Conservation (phyloP, 2,113 vertebrate genomes). For the Nanorana parkeri region DNA sequence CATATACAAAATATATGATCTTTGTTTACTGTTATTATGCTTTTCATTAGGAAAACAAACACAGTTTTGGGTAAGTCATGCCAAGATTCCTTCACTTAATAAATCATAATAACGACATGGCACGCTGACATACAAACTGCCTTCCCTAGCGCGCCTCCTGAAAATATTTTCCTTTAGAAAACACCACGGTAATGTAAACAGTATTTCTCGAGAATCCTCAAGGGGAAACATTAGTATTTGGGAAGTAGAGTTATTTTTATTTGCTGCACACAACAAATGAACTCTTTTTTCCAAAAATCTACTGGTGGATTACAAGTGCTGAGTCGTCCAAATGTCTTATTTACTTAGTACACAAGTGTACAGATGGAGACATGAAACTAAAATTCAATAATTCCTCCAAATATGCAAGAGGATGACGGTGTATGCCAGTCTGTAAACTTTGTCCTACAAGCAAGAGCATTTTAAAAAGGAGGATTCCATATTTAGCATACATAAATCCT, state of each 20-base stretch:
- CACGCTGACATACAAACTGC: slow-evolving; percentile 31
- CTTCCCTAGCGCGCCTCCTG: slow-evolving; percentile 29
- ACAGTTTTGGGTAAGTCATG: background rate
- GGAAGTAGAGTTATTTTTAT: slow-evolving; percentile 25
- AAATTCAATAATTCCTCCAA: too few relatives aligned
- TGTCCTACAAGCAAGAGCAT: too few relatives aligned
- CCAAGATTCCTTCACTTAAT: slow-evolving; percentile 16
- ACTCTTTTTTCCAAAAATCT: slow-evolving; percentile 1
- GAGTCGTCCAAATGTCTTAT: too few relatives aligned
- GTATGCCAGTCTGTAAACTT: too few relatives aligned
- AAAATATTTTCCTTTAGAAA: slow-evolving; percentile 35
- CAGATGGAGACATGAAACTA: too few relatives aligned
- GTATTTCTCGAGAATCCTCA: slow-evolving; percentile 39
- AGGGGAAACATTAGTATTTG: slow-evolving; percentile 6
- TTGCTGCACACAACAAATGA: slow-evolving; percentile 29
- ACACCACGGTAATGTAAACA: slow-evolving; percentile 31
- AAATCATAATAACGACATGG: slow-evolving; percentile 29
- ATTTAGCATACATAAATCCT: too few relatives aligned
- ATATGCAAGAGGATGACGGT: too few relatives aligned
- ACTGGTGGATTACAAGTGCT: background rate
- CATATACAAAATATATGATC: background rate
- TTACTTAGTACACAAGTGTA: too few relatives aligned
- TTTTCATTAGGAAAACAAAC: slow-evolving; percentile 15
- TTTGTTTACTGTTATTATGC: background rate
- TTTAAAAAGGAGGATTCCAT: too few relatives aligned